Evolutionary conservation across 2,888 invertebrate species (phyloP).

Genomic region (Aplocera efformata): DNA sequence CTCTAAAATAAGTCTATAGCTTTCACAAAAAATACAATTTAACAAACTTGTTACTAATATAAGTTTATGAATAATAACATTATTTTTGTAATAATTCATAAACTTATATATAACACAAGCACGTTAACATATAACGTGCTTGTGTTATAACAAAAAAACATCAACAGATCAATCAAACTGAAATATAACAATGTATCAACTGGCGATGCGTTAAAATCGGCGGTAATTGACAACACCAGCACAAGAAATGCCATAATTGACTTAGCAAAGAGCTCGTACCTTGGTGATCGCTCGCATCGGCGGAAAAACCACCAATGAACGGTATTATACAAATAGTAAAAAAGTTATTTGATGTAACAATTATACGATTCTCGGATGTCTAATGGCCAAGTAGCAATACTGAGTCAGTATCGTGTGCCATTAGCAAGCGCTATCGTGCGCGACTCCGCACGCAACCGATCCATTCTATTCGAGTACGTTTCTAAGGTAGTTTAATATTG

Average conservation of each 20-base stretch:
- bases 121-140: no score
- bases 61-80: no score
- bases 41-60: no score
- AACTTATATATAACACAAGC: no score
- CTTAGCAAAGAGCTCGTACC: conserved; percentile 19
- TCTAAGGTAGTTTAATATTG: conserved; percentile 23
- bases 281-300: conserved; percentile 15
- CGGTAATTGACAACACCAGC: conserved; percentile 18
- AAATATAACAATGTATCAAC: conserved; percentile 15
- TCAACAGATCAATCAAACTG: conserved; percentile 10
- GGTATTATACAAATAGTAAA: conserved; percentile 23
- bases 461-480: conserved; percentile 18
- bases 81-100: no score
- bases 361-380: conserved; percentile 33
- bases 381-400: conserved; percentile 33
- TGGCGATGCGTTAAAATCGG: conserved; percentile 19
- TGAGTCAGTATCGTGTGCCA: conserved; percentile 31
- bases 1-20: no score
- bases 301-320: conserved; percentile 18
- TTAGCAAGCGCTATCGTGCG: conserved; percentile 37
- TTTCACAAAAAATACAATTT: no score
- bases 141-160: no score
- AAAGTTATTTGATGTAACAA: conserved; percentile 41
- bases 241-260: conserved; percentile 6
- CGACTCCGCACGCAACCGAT: conserved; percentile 29